phyloP scores from a whole-genome alignment of 2,113 vertebrate species.

The Sinocyclocheilus anshuiensis region DNA sequence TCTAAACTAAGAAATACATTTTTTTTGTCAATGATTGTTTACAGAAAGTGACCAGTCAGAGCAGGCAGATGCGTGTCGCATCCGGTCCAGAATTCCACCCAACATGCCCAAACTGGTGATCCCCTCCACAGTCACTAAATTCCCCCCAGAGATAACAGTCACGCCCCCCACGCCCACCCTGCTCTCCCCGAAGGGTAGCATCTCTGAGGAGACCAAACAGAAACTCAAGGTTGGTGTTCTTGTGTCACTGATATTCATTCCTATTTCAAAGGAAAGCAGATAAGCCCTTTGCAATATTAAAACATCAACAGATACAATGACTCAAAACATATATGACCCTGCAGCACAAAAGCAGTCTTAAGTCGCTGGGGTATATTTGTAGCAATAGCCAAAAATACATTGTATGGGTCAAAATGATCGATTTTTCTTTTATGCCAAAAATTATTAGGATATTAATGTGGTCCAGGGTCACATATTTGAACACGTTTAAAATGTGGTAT shows the following conservation, averaged over 20 bases:
- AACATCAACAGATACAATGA: not conserved
- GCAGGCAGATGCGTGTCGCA: constrained; percentile 80
- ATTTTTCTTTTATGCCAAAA: too few relatives aligned
- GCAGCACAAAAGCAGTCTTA: too few relatives aligned
- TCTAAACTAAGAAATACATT: not conserved
- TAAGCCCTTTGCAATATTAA: not conserved
- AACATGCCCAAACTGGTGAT: constrained; percentile 98
- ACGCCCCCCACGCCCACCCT: constrained; percentile 97
- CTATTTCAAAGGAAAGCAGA: not conserved
- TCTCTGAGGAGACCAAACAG: constrained; percentile 98
- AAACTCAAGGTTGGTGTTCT: constrained; percentile 86
- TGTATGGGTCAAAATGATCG: too few relatives aligned
- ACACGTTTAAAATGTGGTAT: too few relatives aligned
- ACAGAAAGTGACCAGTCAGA: constrained; percentile 75
- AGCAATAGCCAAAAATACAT: too few relatives aligned
- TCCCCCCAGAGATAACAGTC: constrained; percentile 98
- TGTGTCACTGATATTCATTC: too few relatives aligned
- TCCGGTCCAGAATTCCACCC: constrained; percentile 85
- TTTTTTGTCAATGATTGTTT: constrained; percentile 54
- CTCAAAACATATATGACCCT: not conserved
- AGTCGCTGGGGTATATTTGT: too few relatives aligned
- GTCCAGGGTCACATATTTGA: too few relatives aligned
- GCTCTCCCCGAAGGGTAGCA: constrained; percentile 96
- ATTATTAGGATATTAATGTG: not conserved
- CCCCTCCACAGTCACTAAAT: constrained; percentile 90